Evolutionary conservation across 2,888 invertebrate genomes (phyloP), one percentile per base, ranked within the genome.

Genomic region (Eueremaeus valkanovi): DNA sequence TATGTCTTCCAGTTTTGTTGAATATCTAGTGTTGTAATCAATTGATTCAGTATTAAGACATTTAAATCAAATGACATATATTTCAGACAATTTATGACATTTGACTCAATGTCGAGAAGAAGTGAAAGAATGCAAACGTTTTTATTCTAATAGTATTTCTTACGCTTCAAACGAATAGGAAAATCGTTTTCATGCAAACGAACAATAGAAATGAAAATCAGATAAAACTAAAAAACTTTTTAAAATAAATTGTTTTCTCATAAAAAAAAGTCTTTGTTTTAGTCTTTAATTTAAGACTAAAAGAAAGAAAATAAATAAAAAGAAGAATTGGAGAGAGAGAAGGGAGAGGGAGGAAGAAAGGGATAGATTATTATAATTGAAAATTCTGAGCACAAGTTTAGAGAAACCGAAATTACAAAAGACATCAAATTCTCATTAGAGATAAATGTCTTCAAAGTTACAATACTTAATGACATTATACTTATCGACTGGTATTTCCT

Each of bases 1-100:
- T 40, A 86, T 80, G 63, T 83, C 80, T 1, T 80, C 76, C 74
- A 87, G 80, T 58, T 58, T 58, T 27, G 58, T 58, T 21, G 51
- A 51, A 51, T 51, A 51, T 51, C 51, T 51, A 21, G 6, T 51
- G n/a, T n/a, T n/a, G n/a, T n/a, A n/a, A n/a, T n/a, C n/a, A n/a
- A n/a, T n/a, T n/a, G n/a, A n/a, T n/a, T n/a, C n/a, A n/a, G n/a
- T n/a, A n/a, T n/a, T n/a, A n/a, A n/a, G n/a, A n/a, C n/a, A n/a
- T n/a, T n/a, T n/a, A n/a, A n/a, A n/a, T n/a, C n/a, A n/a, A n/a
- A n/a, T n/a, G n/a, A n/a, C n/a, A n/a, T n/a, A n/a, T n/a, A n/a
- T n/a, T n/a, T n/a, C n/a, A n/a, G n/a, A n/a, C n/a, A n/a, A n/a
- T n/a, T n/a, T n/a, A n/a, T n/a, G n/a, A n/a, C n/a, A n/a, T n/a